Evolutionary conservation across 2,797 vertebrate genomes (phyloP).

Genomic region (Pelochelys cantorii): DNA sequence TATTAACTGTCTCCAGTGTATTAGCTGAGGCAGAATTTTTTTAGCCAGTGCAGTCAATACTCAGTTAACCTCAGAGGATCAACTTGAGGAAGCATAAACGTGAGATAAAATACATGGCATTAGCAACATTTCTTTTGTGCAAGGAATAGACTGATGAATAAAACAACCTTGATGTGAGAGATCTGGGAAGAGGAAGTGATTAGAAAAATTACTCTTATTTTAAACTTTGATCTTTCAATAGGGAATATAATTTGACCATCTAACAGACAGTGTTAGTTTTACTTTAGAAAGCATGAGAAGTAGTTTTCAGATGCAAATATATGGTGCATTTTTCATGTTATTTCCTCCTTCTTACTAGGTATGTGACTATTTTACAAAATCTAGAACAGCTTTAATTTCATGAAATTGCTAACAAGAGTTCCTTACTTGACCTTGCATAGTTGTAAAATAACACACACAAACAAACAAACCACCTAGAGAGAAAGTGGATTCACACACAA

Average conservation of each 20-base stretch:
- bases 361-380: background rate
- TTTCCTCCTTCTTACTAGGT: background rate
- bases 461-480: background rate
- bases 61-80: background rate
- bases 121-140: background rate
- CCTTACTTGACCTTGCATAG: background rate
- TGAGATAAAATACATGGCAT: background rate
- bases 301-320: background rate
- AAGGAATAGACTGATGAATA: background rate
- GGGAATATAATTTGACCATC: background rate
- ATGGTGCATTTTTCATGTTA: background rate
- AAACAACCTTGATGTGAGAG: background rate
- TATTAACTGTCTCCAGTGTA: background rate
- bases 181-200: background rate
- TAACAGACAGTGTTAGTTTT: background rate
- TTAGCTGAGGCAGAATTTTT: background rate
- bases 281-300: background rate
- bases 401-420: background rate
- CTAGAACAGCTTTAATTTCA: background rate
- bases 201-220: background rate
- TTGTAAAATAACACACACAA: background rate
- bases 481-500: background rate
- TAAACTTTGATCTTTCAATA: background rate
- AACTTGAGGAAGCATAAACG: background rate
- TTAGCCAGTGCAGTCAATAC: background rate